Conservation (phyloP, 2,797 vertebrate genomes). For the Pantherophis vulpinus region DNA sequence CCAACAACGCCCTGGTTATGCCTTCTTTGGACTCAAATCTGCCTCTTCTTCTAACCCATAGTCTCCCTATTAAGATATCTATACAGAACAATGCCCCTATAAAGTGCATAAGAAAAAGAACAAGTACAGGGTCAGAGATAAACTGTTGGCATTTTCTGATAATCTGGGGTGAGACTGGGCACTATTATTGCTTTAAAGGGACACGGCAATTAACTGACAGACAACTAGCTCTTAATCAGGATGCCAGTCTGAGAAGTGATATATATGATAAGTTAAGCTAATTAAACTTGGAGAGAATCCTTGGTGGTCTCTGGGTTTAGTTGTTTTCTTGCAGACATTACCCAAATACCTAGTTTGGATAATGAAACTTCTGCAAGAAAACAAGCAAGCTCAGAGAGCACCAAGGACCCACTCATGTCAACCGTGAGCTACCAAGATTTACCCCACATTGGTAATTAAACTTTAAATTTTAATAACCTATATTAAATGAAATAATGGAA, state of each 20-base stretch:
- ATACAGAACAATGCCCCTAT: background rate
- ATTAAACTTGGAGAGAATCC: background rate
- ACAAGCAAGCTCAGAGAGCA: background rate
- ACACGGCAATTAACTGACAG: background rate
- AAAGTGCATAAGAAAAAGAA: background rate
- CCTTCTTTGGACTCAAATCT: background rate
- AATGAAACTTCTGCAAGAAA: background rate
- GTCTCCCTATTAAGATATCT: background rate
- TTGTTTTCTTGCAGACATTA: background rate
- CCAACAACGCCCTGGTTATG: background rate
- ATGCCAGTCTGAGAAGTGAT: background rate
- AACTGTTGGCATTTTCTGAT: background rate
- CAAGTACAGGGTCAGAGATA: background rate
- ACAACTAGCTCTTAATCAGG: background rate
- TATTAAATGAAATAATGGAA: background rate
- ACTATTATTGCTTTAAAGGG: background rate
- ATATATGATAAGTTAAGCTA: background rate
- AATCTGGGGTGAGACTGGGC: background rate
- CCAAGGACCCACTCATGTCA: background rate
- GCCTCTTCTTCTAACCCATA: background rate
- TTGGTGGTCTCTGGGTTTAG: background rate
- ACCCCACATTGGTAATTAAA: background rate
- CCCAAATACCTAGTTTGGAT: background rate
- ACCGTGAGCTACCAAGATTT: background rate
- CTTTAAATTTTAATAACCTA: background rate